Conservation (phyloP, 53 echinoderm and acorn worm genomes). For the Holothuria leucospilota region DNA sequence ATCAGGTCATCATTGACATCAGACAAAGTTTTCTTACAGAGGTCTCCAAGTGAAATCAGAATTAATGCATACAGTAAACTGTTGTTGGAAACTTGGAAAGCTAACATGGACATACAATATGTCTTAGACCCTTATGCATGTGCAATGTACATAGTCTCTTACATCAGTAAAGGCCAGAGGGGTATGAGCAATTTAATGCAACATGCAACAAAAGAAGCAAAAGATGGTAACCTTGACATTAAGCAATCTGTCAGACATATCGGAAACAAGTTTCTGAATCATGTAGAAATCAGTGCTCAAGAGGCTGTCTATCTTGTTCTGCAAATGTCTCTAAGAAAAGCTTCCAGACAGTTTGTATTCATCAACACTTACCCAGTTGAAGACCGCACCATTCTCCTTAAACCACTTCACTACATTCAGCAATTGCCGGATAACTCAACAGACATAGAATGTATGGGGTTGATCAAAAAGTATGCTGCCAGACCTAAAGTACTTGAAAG, state of each 20-base stretch:
- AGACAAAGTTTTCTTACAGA: constrained; percentile 29
- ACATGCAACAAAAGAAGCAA: constrained; percentile 64
- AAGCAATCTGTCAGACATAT: constrained; percentile 55
- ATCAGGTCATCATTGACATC: constrained; percentile 35
- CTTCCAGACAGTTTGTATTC: constrained; percentile 61
- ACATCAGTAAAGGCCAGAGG: constrained; percentile 57
- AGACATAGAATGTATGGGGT: constrained; percentile 61
- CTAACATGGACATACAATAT: constrained; percentile 58
- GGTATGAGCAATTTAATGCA: constrained; percentile 60
- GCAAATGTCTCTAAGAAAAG: constrained; percentile 53
- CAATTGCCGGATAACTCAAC: constrained; percentile 57
- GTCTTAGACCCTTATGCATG: constrained; percentile 65
- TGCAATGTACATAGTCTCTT: constrained; percentile 56
- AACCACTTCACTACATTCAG: constrained; percentile 42
- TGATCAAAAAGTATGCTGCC: constrained; percentile 50
- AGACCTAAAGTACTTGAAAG: constrained; percentile 53
- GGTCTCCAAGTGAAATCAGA: constrained; percentile 40
- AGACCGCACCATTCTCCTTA: constrained; percentile 57
- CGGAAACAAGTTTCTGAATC: constrained; percentile 62
- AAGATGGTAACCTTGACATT: constrained; percentile 53
- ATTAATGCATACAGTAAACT: constrained; percentile 45
- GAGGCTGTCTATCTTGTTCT: constrained; percentile 62
- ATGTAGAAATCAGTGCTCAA: constrained; percentile 72
- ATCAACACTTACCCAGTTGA: constrained; percentile 56
- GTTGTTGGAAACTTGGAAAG: constrained; percentile 47